phyloP scores from a whole-genome alignment of 2,797 vertebrate species.

The Sylvilagus floridanus region DNA sequence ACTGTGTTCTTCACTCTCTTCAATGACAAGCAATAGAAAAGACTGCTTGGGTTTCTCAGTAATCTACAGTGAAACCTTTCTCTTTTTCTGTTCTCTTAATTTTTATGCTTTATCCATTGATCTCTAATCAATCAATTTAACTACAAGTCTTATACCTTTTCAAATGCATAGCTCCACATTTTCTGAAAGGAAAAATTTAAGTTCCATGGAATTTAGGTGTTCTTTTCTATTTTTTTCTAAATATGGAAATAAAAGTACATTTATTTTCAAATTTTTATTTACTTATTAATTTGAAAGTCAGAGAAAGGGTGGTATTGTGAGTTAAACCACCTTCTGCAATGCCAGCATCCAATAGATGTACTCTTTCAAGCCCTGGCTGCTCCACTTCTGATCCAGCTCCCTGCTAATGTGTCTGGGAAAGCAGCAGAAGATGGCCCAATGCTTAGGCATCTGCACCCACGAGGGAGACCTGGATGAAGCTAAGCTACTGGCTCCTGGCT shows the following conservation, averaged over 20 bases:
- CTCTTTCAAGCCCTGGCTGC: too few relatives aligned
- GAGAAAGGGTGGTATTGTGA: too few relatives aligned
- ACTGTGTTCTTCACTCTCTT: not conserved
- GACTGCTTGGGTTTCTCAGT: not conserved
- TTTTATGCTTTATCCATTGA: not conserved
- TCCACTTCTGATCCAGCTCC: too few relatives aligned
- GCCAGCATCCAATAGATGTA: too few relatives aligned
- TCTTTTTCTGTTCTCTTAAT: not conserved
- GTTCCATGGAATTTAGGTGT: not conserved
- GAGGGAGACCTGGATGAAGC: too few relatives aligned
- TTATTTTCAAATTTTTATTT: not conserved
- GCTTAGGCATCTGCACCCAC: too few relatives aligned
- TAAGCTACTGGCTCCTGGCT: too few relatives aligned
- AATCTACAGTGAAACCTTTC: not conserved
- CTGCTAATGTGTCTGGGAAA: too few relatives aligned
- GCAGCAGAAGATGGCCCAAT: too few relatives aligned
- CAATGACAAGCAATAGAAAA: not conserved
- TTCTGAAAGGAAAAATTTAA: conserved; percentile 35
- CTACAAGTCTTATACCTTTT: not conserved
- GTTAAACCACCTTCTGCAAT: too few relatives aligned
- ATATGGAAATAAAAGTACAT: not conserved
- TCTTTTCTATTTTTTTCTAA: conserved; percentile 29
- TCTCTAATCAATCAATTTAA: conserved; percentile 14
- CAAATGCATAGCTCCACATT: not conserved
- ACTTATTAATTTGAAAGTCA: too few relatives aligned